Percentiles rank a stretch among this genome's conserved stretches.
These are phyloP conservation scores for Imbricaverruca yamaguchii DNA, from an alignment of 2,888 invertebrate genomes.

Conservation along the genomic window DNA sequence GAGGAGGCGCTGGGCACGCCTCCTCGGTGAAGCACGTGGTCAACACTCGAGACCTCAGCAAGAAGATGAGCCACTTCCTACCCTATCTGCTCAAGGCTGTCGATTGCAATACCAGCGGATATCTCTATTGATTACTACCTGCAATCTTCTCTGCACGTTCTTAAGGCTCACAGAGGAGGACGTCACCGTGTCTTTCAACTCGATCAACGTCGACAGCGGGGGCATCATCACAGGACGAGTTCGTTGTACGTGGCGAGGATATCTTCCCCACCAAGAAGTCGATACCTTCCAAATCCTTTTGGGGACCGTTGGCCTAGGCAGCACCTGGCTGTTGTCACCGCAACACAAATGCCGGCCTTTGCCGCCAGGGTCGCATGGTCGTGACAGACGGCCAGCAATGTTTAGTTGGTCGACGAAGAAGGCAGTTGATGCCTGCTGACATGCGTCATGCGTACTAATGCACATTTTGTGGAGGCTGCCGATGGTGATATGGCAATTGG, in stretches of 20 bases:
- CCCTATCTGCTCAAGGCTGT: constrained; percentile 64
- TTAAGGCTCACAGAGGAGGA: constrained; percentile 63
- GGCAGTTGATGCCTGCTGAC: too few species aligned
- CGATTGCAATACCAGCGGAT: constrained; percentile 64
- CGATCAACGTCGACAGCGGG: constrained; percentile 69
- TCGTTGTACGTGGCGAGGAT: constrained; percentile 69
- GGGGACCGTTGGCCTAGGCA: constrained; percentile 62
- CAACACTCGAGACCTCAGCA: constrained; percentile 63
- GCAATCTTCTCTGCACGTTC: constrained; percentile 69
- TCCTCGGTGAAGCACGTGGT: constrained; percentile 72
- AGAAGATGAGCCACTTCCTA: constrained; percentile 65
- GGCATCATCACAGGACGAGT: constrained; percentile 69
- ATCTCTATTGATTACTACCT: constrained; percentile 68
- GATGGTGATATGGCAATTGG: too few species aligned
- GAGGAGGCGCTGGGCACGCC: constrained; percentile 73
- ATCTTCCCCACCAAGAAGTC: constrained; percentile 68
- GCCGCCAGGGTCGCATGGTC: background rate
- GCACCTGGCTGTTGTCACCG: constrained; percentile 41
- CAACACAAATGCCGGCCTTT: background rate
- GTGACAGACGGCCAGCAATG: too few species aligned
- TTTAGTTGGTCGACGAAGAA: too few species aligned
- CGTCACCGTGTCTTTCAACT: constrained; percentile 59
- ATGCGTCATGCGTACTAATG: too few species aligned
- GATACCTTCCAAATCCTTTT: constrained; percentile 72
- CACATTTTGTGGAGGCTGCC: too few species aligned